Evolutionary conservation across 2,888 invertebrate species (phyloP).

Genomic region (Caenorhabditis macrosperma): DNA sequence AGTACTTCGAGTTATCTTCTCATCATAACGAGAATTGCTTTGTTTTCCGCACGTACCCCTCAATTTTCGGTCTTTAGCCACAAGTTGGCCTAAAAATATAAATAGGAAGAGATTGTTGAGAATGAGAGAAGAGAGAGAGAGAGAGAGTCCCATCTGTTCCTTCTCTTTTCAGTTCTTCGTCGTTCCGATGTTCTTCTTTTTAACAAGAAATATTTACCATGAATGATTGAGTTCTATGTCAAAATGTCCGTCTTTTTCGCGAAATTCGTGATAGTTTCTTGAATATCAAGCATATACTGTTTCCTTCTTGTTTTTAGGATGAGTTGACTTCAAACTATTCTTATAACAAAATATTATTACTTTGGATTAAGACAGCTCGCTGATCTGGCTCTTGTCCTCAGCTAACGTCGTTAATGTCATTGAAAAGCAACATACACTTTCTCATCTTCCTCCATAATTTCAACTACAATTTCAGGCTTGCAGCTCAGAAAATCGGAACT

Average conservation of each 20-base stretch:
- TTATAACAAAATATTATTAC: no score
- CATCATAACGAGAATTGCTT: no score
- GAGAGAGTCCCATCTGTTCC: not conserved
- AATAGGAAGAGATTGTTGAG: no score
- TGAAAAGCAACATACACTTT: slow-evolving; percentile 63
- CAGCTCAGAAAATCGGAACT: slow-evolving; percentile 51
- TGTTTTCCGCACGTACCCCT: no score
- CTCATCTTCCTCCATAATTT: slow-evolving; percentile 58
- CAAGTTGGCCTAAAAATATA: not conserved
- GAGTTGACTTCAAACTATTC: no score
- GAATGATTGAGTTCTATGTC: not conserved
- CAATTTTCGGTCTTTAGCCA: no score
- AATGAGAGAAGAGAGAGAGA: not conserved
- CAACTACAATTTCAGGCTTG: slow-evolving; percentile 54
- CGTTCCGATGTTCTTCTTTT: not conserved
- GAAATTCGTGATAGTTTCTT: no score
- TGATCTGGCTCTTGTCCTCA: not conserved
- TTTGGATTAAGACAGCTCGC: not conserved
- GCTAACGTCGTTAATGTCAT: not conserved
- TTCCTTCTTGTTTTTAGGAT: no score
- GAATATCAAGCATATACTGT: no score
- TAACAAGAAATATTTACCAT: not conserved
- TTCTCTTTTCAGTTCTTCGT: not conserved
- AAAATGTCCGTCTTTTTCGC: no score
- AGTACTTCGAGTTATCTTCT: no score